A percentile compares a stretch with the other conserved stretches of the same genome.
Conservation (phyloP, 92 coral and sea anemone species). For the Pocillopora grandis region DNA sequence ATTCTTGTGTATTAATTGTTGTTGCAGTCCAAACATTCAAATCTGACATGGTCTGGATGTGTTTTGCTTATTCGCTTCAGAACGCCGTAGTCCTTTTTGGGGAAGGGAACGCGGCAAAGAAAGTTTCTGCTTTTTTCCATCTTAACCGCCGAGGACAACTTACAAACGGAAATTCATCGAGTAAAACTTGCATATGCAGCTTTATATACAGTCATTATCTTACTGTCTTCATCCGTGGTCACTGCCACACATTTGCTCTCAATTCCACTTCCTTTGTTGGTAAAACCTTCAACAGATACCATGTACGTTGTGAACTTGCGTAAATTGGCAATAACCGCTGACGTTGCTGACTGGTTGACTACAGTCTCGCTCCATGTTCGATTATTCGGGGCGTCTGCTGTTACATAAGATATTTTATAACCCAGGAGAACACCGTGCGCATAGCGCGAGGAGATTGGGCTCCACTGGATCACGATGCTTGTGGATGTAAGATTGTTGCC, state of each 20-base stretch:
- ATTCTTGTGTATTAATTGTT: no score
- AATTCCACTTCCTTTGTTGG: constrained; percentile 74
- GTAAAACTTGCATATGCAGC: background rate
- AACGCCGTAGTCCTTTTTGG: no score
- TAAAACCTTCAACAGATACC: constrained; percentile 75
- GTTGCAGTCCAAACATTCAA: no score
- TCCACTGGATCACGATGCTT: constrained; percentile 74
- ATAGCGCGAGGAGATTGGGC: constrained; percentile 53
- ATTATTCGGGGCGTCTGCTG: constrained; percentile 16
- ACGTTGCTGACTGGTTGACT: constrained; percentile 37
- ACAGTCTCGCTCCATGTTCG: constrained; percentile 35
- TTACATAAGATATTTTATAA: constrained; percentile 64
- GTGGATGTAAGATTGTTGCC: constrained; percentile 85
- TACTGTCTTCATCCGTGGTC: constrained; percentile 87
- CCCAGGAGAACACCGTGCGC: constrained; percentile 77
- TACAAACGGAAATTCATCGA: no score
- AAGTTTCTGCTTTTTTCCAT: no score
- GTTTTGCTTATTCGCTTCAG: no score
- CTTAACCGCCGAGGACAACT: no score
- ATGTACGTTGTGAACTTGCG: constrained; percentile 71
- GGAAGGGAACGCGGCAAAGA: no score
- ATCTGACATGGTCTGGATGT: no score
- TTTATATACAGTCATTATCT: constrained; percentile 44
- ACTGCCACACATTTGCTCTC: constrained; percentile 59
- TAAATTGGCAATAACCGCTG: constrained; percentile 50